Evolutionary conservation across 2,888 invertebrate genomes (phyloP), one percentile per base, ranked within the genome.

Genomic region (Biston stratarius): DNA sequence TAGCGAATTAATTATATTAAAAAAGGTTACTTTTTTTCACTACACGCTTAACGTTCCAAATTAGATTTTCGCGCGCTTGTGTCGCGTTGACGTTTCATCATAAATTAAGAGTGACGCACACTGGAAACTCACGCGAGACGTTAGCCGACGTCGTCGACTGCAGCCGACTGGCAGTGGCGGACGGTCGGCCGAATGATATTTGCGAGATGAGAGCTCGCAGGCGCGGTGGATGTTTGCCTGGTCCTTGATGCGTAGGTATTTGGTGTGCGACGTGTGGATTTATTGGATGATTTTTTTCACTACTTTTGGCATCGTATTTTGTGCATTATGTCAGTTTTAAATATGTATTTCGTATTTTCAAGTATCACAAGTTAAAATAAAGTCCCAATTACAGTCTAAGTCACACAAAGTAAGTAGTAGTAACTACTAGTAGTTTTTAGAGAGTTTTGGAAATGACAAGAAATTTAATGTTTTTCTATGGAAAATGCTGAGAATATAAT

Each of bases 81-180:
- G 15, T 61, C 38, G 55, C 70, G 67, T 69, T 61, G 76, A 69
- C 75, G 72, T 73, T 64, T 63, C 69, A 61, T 69, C 60, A 73
- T 80, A 77, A 44, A 38, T 44, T 45, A 78, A 69, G 80, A 79
- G 70, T 74, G 72, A 76, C 77, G 61, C 63, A 80, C 38, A 38
- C 38, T 38, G 8, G 38, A 38, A 79, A 83, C 82, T 80, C 79
- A 74, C 80, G 77, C 76, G 69, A 72, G 74, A 77, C 73, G 81
- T 77, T 83, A 70, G 71, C 76, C 80, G 42, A 42, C 42, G 81
- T 75, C 78, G 76, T 82, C 80, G 80, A 24, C 24, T 24, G 24
- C 24, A 24, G 24, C 61, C 66, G 64, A 60, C 24, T 33, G 15
- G 5, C 24, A 24, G 24, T 44, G 24, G 55, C 42, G 40, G 40